These are phyloP conservation scores for Dione juno DNA, from an alignment of 2,888 invertebrate species.

Conservation along the genomic window DNA sequence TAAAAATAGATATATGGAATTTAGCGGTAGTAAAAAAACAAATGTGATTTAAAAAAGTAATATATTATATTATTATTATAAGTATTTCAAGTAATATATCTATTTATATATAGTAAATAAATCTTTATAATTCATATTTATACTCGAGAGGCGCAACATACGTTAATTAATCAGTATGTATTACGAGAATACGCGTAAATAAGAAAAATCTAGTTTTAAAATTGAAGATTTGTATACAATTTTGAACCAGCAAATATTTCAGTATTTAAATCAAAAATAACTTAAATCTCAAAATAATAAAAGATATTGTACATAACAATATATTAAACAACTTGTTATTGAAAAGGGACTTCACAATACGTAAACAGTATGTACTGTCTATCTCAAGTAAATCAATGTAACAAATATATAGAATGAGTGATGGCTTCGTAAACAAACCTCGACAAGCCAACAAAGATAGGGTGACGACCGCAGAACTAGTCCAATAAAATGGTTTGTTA, in stretches of 20 bases:
- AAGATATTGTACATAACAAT: neutral
- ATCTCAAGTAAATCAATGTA: conserved; percentile 1
- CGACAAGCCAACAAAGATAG: conserved; percentile 1
- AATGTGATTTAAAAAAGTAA: no score
- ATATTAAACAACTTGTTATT: neutral
- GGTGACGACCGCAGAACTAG: conserved; percentile 21
- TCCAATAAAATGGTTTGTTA: conserved; percentile 22
- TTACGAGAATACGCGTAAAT: neutral
- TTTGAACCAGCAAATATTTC: no score
- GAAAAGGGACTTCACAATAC: neutral
- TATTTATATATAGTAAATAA: no score
- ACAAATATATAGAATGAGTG: conserved; percentile 2
- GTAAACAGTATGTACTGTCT: neutral
- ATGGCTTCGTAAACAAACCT: conserved; percentile 14
- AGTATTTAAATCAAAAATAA: no score
- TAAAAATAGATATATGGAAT: no score
- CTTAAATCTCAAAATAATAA: neutral
- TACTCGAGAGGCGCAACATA: neutral
- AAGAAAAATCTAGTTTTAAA: neutral
- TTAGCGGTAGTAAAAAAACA: no score
- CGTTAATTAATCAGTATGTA: neutral
- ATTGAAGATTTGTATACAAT: neutral
- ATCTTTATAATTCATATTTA: no score
- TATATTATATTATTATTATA: no score
- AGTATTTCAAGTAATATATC: no score